phyloP scores from a whole-genome alignment of 2,797 vertebrate species.

The Lutjanus argentimaculatus region DNA sequence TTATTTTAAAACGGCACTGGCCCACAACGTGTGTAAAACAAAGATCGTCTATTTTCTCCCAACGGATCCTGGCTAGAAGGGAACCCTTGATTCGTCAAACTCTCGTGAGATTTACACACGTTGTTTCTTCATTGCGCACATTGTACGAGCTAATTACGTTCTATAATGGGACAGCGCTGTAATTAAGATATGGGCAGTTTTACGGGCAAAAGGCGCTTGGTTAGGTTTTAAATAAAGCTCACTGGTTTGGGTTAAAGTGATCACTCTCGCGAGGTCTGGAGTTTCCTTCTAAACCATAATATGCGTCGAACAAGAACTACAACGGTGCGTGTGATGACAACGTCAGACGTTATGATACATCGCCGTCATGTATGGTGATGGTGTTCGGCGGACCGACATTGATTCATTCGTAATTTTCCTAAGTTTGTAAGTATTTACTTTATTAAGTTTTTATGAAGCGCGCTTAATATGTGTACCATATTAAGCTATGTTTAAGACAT shows the following conservation, averaged over 20 bases:
- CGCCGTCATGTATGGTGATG: neutral
- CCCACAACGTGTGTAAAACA: neutral
- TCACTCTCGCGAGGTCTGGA: no score
- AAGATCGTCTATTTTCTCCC: constrained; percentile 12
- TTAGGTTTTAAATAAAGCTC: no score
- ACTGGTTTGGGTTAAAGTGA: no score
- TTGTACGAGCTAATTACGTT: no score
- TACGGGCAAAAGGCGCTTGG: no score
- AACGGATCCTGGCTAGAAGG: no score
- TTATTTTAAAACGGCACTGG: neutral
- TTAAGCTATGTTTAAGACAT: fast-evolving
- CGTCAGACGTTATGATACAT: constrained; percentile 31
- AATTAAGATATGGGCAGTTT: no score
- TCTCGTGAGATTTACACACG: no score
- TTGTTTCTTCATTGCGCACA: no score
- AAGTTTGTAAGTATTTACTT: constrained; percentile 23
- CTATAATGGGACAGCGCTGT: no score
- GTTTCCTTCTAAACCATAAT: no score
- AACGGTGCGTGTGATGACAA: neutral
- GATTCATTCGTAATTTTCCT: constrained; percentile 12
- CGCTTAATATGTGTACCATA: neutral
- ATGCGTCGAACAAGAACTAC: neutral
- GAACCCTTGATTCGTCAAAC: no score
- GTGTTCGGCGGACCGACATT: neutral
- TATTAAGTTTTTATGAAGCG: fast-evolving